A percentile compares a stretch with the other conserved stretches of the same genome.
phyloP scores from a whole-genome alignment of 2,113 vertebrate species.

The Chaetorhynchus papuensis region DNA sequence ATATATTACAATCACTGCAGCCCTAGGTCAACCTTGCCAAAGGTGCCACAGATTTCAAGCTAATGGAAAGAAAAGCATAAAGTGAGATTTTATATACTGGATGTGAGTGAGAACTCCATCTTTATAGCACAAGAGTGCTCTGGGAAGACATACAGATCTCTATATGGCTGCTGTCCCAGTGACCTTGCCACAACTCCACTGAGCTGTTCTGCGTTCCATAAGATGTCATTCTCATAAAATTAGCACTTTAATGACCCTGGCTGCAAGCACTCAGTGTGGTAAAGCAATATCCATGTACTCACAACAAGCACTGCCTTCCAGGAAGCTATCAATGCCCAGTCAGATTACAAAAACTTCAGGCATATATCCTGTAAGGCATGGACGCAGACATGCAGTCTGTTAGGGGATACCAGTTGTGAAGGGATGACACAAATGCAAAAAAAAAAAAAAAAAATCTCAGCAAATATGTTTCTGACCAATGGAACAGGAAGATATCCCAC shows the following conservation, averaged over 20 bases:
- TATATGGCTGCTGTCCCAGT: neutral
- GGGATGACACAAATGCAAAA: neutral
- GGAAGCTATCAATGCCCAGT: neutral
- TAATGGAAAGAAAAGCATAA: neutral
- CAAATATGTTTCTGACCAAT: neutral
- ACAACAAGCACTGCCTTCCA: neutral
- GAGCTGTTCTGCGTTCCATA: neutral
- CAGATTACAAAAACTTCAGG: neutral
- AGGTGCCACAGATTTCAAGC: neutral
- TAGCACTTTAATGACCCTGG: constrained; percentile 23
- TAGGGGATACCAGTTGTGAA: neutral
- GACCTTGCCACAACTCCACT: neutral
- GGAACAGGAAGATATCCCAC: neutral
- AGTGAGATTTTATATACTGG: neutral
- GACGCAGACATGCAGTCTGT: rapidly evolving
- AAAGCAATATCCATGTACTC: neutral
- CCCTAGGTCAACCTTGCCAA: neutral
- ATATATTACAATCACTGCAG: neutral
- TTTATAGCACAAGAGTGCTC: neutral
- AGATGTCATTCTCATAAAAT: constrained; percentile 11
- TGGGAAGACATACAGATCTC: neutral
- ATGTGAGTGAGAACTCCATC: neutral
- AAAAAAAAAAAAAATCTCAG: neutral
- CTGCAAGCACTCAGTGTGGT: neutral
- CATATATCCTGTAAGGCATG: neutral